Evolutionary conservation across 1,140 invertebrate genomes (phyloP).

Genomic region (Formica selysi): DNA sequence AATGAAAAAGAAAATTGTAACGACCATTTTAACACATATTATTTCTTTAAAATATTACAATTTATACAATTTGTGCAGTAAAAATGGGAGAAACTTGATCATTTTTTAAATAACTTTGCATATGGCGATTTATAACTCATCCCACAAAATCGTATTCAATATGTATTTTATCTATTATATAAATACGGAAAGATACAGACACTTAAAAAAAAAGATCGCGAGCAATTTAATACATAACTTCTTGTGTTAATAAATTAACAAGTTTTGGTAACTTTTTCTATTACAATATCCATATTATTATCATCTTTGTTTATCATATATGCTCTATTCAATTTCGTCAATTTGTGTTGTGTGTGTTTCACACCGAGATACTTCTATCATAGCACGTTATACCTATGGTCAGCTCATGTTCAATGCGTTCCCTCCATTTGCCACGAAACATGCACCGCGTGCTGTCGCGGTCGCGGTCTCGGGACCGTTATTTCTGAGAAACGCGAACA

Average conservation of each 20-base stretch:
- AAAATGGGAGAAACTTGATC: background rate
- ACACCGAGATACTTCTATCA: slow-evolving; percentile 35
- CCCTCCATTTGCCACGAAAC: slow-evolving; percentile 43
- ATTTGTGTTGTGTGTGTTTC: background rate
- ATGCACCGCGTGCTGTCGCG: slow-evolving; percentile 34
- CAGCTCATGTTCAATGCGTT: slow-evolving; percentile 34
- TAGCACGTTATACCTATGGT: slow-evolving; percentile 19
- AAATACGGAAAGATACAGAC: background rate
- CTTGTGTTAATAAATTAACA: background rate
- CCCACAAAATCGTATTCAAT: background rate
- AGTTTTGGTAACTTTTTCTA: background rate
- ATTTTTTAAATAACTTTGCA: too few species aligned
- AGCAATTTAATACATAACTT: background rate
- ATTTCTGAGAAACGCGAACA: slow-evolving; percentile 60
- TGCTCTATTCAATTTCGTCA: background rate
- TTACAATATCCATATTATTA: background rate
- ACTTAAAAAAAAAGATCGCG: background rate
- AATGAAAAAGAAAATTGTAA: background rate
- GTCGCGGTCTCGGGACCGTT: slow-evolving; percentile 47
- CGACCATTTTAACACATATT: background rate
- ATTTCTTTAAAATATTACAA: background rate
- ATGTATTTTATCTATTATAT: background rate
- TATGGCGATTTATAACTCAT: background rate
- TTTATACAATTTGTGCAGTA: slow-evolving; percentile 4
- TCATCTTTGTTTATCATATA: background rate